A percentile compares a stretch with the other conserved stretches of the same genome.
Conservation (phyloP, 2,888 invertebrate genomes). For the Polia nebulosa region DNA sequence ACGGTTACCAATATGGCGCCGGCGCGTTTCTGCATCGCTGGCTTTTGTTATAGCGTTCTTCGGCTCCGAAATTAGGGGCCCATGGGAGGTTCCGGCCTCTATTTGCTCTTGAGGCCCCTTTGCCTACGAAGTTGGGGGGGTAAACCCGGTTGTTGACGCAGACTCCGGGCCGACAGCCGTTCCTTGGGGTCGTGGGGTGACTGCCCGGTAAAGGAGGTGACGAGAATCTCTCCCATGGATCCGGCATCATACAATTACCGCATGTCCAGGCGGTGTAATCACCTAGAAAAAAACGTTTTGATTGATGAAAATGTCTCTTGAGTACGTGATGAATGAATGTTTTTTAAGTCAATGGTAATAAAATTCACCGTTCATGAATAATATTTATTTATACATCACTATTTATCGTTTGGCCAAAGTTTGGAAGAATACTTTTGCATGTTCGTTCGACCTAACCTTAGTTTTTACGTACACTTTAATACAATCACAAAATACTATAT, state of each 20-base stretch:
- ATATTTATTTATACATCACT: slow-evolving; percentile 88
- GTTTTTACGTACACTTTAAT: slow-evolving; percentile 69
- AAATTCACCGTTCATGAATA: slow-evolving; percentile 75
- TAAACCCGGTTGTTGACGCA: slow-evolving; percentile 78
- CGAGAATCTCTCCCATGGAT: slow-evolving; percentile 82
- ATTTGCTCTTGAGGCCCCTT: slow-evolving; percentile 74
- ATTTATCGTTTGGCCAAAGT: slow-evolving; percentile 86
- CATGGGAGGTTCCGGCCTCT: slow-evolving; percentile 85
- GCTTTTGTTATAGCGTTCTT: slow-evolving; percentile 85
- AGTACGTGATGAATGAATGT: background rate
- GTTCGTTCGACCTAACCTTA: slow-evolving; percentile 75
- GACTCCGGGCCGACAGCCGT: slow-evolving; percentile 83
- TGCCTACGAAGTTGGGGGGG: slow-evolving; percentile 76
- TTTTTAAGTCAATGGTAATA: slow-evolving; percentile 41
- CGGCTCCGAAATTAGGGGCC: slow-evolving; percentile 80
- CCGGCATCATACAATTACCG: slow-evolving; percentile 80
- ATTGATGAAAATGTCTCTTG: slow-evolving; percentile 5
- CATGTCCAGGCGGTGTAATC: slow-evolving; percentile 82
- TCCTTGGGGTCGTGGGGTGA: slow-evolving; percentile 81
- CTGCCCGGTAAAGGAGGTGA: slow-evolving; percentile 78
- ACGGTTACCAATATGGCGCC: slow-evolving; percentile 84
- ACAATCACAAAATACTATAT: slow-evolving; percentile 75
- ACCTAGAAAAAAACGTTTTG: slow-evolving; percentile 72
- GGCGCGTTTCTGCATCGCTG: slow-evolving; percentile 84
- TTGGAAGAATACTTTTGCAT: slow-evolving; percentile 85